Base-by-base conservation (phyloP, 2,113 vertebrate genomes). In the Ameiurus melas region DNA sequence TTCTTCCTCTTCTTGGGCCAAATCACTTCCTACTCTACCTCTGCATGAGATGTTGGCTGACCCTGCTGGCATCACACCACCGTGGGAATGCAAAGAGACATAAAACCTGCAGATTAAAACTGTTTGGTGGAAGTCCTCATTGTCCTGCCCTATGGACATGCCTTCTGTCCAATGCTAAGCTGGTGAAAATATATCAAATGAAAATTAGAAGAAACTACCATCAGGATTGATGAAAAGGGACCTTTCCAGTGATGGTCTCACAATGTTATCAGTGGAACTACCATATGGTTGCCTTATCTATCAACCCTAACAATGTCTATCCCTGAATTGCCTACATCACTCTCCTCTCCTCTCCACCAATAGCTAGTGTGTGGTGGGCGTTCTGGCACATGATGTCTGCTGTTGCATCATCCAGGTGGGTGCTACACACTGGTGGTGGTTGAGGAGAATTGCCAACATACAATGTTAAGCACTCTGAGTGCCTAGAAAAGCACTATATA, bases 11-110 rank as follows among this genome's bases (percentile, higher is more conserved):
- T 66, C 51, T 84, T 19, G 39, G 70, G 68, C 68, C 66, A 88
- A 83, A 83, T 82, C 62, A 27, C 51, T 85, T 89, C 83, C 73
- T 71, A 36, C 10, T 83, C 58, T 81, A 39, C 73, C 70, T 79
- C 83, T 43, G 7, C 47, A 77, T 47, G 58, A 25, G 60, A 75
- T 47, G 33, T 57, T 90, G 43, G 66, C 51, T 55, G 84, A 71
- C 66, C 84, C 51, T 16, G 47, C 85, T 64, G 86, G 51, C 60
- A 36, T 71, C 39, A 20, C 39, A 51, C 60, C 62, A 79, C 80
- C 68, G 68, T 88, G 81, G 80, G 86, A 84, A 88, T 60, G 70
- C 14, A 22, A 14, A 36, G 7, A 83, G 36, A 36, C 70, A 12
- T 22, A 62, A n/a, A 78, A 82, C 13, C 86, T 70, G 77, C 62